Evolutionary conservation across 2,888 invertebrate species (phyloP), one percentile per base, ranked within the genome.

Genomic region (Abrostola triplasia): DNA sequence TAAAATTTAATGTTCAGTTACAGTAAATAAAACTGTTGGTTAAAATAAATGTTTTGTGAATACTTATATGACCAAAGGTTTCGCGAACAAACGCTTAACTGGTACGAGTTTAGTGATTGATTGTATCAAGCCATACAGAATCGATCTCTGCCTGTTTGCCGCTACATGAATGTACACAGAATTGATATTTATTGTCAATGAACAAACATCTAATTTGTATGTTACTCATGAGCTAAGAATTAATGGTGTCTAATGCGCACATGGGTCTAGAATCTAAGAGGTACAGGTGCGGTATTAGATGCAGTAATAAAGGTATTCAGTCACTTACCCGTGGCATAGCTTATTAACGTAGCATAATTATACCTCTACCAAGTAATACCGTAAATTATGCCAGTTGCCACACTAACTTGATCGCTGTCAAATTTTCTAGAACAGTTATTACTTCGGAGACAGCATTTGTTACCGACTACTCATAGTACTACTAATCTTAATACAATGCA

Each of bases 1-100:
- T 81, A 83, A 80, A 80, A 76, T 76, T 77, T 70, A 66, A 76
- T 72, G 69, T 72, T 56, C 59, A 72, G 70, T 59, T 64, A 48
- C 65, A 59, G 64, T 74, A 73, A 68, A 73, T 73, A 59, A 73
- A 61, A 57, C 56, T 68, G 56, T 59, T 63, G 49, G 63, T 48
- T 47, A 35, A 75, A 66, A 75, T 61, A 75, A 64, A 75, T 58
- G 47, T 63, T 60, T 42, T 37, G 42, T 56, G 51, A 60, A 60
- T 56, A 42, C 63, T 52, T 41, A 48, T 13, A 69, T 61, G 41
- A 55, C 49, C n/a, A n/a, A n/a, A 49, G 52, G 48, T 57, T 69
- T 69, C n/a, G 11, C 51, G 36, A 37, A 36, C 54, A 37, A 12
- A 37, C 6, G 37, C 12, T 53, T 38, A 36, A 36, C 35, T 36